A percentile compares a stretch with the other conserved stretches of the same genome.
Conservation (phyloP, 2,888 invertebrate species). For the Monopis laevigella region DNA sequence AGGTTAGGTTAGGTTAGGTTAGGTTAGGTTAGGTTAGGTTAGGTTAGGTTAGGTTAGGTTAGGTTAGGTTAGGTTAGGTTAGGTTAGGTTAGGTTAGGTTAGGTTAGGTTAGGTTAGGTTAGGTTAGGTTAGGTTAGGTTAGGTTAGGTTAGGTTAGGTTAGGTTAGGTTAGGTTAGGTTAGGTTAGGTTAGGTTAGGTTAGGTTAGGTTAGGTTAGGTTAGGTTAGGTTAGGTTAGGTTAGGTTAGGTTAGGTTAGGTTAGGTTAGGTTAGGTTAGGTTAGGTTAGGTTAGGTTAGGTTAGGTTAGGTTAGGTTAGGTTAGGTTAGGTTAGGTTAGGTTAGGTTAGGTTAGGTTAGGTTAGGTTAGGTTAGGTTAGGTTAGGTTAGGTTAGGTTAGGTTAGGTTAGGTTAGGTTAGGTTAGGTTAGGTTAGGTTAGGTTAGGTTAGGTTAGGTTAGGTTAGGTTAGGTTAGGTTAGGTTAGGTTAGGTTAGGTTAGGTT, state of each 20-base stretch:
- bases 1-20: conserved; percentile 14
- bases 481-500: conserved; percentile 19
- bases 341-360: conserved; percentile 11
- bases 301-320: conserved; percentile 11
- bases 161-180: conserved; percentile 18
- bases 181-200: conserved; percentile 11
- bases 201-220: conserved; percentile 11
- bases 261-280: conserved; percentile 11
- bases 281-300: conserved; percentile 11
- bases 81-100: conserved; percentile 17
- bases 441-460: conserved; percentile 13
- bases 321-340: conserved; percentile 11
- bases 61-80: conserved; percentile 17
- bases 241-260: conserved; percentile 11
- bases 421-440: conserved; percentile 16
- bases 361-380: conserved; percentile 11
- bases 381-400: conserved; percentile 11
- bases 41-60: conserved; percentile 17
- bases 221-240: conserved; percentile 11
- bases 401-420: conserved; percentile 15
- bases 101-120: conserved; percentile 17
- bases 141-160: conserved; percentile 19
- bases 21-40: conserved; percentile 17
- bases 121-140: conserved; percentile 18
- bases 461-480: conserved; percentile 18